Conservation (phyloP, 2,113 vertebrate species). For the Syngnathus floridae region DNA sequence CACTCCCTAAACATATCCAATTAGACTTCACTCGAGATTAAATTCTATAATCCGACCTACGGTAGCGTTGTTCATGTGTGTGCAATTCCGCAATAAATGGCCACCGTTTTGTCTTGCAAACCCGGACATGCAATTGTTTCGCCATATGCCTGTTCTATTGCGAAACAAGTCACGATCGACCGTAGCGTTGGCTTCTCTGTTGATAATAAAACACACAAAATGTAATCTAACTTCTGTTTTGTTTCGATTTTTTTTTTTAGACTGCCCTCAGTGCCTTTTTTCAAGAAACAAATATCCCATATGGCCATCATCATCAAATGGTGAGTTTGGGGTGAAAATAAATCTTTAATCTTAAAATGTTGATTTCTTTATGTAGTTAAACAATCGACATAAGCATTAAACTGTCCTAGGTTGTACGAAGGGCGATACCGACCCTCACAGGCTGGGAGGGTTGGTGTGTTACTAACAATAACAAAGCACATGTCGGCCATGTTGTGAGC, state of each 20-base stretch:
- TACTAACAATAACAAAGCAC: conserved; percentile 76
- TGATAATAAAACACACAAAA: neutral
- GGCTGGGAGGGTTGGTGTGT: conserved; percentile 46
- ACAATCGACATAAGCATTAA: neutral
- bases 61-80: conserved; percentile 50
- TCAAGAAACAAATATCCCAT: conserved; percentile 96
- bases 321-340: conserved; percentile 74
- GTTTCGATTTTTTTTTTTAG: conserved; percentile 59
- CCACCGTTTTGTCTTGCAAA: conserved; percentile 25
- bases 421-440: conserved; percentile 28
- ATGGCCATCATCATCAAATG: conserved; percentile 97
- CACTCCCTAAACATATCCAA: conserved; percentile 42
- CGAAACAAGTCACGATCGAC: neutral
- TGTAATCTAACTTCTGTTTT: conserved; percentile 23
- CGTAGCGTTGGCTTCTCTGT: neutral
- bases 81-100: conserved; percentile 64
- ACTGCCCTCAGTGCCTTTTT: conserved; percentile 98
- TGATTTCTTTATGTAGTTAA: neutral
- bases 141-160: conserved; percentile 5
- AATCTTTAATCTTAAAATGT: neutral
- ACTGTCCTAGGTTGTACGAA: conserved; percentile 11
- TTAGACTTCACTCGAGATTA: conserved; percentile 66
- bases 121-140: conserved; percentile 5
- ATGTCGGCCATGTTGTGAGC: conserved; percentile 78
- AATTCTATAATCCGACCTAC: conserved; percentile 69